A percentile compares a stretch with the other conserved stretches of the same genome.
Conservation (phyloP, 2,888 invertebrate genomes). For the Ganaspis brasiliensis region DNA sequence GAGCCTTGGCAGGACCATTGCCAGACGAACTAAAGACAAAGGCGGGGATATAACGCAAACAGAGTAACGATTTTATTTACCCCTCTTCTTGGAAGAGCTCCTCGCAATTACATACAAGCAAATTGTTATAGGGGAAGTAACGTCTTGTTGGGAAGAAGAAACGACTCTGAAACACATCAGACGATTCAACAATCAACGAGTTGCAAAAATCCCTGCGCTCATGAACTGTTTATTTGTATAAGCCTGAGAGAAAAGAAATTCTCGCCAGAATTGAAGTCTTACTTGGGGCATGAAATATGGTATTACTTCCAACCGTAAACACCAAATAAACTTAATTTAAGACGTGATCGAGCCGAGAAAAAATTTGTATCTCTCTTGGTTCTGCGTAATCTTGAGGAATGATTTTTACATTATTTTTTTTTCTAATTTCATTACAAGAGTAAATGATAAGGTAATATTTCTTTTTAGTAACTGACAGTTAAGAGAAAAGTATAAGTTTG, state of each 20-base stretch:
- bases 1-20: conserved; percentile 34
- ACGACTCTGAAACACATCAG: conserved; percentile 30
- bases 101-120: conserved; percentile 55
- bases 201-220: conserved; percentile 7
- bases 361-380: neutral
- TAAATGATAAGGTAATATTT: neutral
- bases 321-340: conserved; percentile 25
- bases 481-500: too few species aligned
- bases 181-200: conserved; percentile 26
- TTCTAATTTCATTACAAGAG: neutral
- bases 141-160: conserved; percentile 20
- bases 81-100: conserved; percentile 52
- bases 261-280: neutral
- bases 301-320: conserved; percentile 12
- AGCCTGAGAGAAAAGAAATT: neutral
- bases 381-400: neutral
- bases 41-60: conserved; percentile 29
- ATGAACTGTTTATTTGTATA: conserved; percentile 32
- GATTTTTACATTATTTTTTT: neutral
- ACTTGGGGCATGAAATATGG: neutral
- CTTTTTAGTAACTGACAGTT: too few species aligned
- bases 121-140: conserved; percentile 61
- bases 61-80: conserved; percentile 55
- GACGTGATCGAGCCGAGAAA: neutral
- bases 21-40: conserved; percentile 24